These are phyloP conservation scores for Chloroceryle amazona DNA, from an alignment of 2,797 vertebrate genomes.

Conservation along the genomic window DNA sequence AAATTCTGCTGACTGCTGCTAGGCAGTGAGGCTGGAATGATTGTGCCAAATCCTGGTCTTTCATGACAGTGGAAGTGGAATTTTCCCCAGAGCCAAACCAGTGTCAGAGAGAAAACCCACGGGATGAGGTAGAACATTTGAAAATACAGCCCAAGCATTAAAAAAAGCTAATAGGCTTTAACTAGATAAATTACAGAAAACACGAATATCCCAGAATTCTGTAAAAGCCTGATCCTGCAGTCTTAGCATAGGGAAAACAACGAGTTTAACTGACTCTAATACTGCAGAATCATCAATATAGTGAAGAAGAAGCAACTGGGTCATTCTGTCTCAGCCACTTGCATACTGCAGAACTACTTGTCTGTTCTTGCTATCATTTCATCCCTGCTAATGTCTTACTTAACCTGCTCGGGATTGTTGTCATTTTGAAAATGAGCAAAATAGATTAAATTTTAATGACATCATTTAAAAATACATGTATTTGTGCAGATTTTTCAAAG, in stretches of 20 bases:
- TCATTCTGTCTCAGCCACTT: constrained; percentile 62
- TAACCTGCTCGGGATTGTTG: constrained; percentile 64
- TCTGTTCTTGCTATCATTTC: constrained; percentile 39
- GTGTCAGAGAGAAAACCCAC: not conserved
- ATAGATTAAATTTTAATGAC: constrained; percentile 69
- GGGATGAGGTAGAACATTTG: not conserved
- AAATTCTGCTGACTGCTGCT: constrained; percentile 65
- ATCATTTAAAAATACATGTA: constrained; percentile 70
- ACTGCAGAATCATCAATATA: constrained; percentile 47
- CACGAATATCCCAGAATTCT: not conserved
- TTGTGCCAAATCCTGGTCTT: constrained; percentile 42
- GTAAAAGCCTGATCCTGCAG: constrained; percentile 22
- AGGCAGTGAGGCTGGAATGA: constrained; percentile 34
- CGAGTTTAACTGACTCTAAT: constrained; percentile 2
- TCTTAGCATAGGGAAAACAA: not conserved
- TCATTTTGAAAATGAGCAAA: constrained; percentile 73
- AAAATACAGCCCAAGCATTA: not conserved
- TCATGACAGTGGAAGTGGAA: not conserved
- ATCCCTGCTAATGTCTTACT: constrained; percentile 69
- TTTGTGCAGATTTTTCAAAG: constrained; percentile 75
- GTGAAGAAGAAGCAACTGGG: constrained; percentile 46
- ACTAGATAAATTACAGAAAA: not conserved
- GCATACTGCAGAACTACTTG: constrained; percentile 34
- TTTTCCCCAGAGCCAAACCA: constrained; percentile 46
- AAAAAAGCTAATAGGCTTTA: not conserved